Evolutionary conservation across 2,888 invertebrate genomes (phyloP).

Genomic region (Beris chalybata): DNA sequence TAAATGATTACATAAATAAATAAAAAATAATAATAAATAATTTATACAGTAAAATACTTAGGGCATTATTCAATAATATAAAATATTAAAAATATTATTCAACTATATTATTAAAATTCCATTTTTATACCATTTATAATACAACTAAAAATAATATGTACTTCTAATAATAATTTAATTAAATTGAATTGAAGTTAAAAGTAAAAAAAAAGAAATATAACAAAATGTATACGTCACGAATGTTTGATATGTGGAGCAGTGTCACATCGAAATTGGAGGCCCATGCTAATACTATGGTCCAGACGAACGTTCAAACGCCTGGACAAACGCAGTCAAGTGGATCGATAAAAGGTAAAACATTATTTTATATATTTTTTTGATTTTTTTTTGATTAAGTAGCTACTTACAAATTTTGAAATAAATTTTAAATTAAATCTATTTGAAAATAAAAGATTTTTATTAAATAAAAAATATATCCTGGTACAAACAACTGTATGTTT

Average conservation of each 20-base stretch:
- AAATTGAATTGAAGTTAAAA: neutral
- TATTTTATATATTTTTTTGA: constrained; percentile 8
- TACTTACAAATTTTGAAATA: neutral
- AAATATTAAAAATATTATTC: too few relatives aligned
- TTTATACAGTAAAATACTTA: too few relatives aligned
- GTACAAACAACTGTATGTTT: too few relatives aligned
- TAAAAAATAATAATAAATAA: too few relatives aligned
- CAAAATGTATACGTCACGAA: constrained; percentile 58
- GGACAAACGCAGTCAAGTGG: constrained; percentile 56
- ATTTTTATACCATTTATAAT: constrained; percentile 29
- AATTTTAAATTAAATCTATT: too few relatives aligned
- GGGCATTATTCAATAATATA: too few relatives aligned
- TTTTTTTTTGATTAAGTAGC: neutral
- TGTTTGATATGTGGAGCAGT: constrained; percentile 59
- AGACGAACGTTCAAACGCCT: constrained; percentile 57
- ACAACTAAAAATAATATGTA: constrained; percentile 12
- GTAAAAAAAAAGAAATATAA: constrained; percentile 12
- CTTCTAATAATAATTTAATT: neutral
- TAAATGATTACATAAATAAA: too few relatives aligned
- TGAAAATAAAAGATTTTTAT: too few relatives aligned
- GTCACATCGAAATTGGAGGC: constrained; percentile 58
- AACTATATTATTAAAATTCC: too few relatives aligned
- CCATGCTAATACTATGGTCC: constrained; percentile 56
- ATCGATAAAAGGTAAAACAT: constrained; percentile 56
- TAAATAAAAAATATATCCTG: too few relatives aligned